phyloP scores from a whole-genome alignment of 1,140 invertebrate genomes.

The Scaptomyza montana region DNA sequence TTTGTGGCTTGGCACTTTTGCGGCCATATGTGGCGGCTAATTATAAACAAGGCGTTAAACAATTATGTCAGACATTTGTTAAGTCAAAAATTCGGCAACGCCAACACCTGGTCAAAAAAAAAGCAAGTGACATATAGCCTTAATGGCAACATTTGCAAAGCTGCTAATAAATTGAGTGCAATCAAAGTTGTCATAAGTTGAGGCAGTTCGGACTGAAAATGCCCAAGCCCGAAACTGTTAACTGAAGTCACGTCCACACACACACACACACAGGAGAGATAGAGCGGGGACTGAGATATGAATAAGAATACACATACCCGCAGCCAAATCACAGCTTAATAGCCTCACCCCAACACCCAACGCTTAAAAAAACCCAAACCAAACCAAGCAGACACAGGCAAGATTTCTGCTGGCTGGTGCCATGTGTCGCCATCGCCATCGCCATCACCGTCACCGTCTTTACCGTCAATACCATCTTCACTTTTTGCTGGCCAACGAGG shows the following conservation, averaged over 20 bases:
- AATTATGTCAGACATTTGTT: constrained; percentile 75
- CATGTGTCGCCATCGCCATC: constrained; percentile 61
- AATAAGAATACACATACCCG: constrained; percentile 35
- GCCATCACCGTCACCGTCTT: constrained; percentile 51
- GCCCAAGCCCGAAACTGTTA: constrained; percentile 54
- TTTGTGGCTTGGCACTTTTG: constrained; percentile 15
- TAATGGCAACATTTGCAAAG: constrained; percentile 58
- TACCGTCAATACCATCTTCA: not conserved
- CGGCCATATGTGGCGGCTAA: constrained; percentile 63
- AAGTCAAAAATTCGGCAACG: constrained; percentile 25
- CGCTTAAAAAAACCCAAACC: constrained; percentile 44
- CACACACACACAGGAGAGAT: not conserved
- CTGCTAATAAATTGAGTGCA: constrained; percentile 78
- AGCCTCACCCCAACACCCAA: constrained; percentile 23
- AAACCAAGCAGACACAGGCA: constrained; percentile 24
- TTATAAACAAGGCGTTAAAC: constrained; percentile 76
- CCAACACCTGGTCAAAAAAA: not conserved
- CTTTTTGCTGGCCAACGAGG: constrained; percentile 58
- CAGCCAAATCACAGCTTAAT: constrained; percentile 78
- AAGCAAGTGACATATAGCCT: constrained; percentile 17
- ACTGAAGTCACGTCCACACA: constrained; percentile 61
- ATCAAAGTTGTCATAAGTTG: constrained; percentile 79
- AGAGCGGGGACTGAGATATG: not conserved
- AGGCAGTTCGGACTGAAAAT: constrained; percentile 48
- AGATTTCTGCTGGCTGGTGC: constrained; percentile 45